phyloP scores from a whole-genome alignment of 2,113 vertebrate genomes.

The Micromys minutus region DNA sequence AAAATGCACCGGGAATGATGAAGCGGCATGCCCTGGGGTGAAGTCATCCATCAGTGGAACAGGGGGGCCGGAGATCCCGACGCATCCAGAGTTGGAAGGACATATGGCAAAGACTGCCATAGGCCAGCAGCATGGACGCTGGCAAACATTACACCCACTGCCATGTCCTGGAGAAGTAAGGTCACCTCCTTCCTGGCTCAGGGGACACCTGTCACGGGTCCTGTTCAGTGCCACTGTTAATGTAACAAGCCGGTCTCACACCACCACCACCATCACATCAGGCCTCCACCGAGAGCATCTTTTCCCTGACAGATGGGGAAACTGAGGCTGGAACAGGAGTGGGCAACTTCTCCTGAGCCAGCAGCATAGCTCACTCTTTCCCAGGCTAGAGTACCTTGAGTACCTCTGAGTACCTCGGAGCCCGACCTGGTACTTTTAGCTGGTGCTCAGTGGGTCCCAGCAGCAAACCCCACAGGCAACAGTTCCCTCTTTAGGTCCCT shows the following conservation, averaged over 20 bases:
- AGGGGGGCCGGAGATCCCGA: fast-evolving
- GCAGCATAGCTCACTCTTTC: not conserved
- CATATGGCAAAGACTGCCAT: fast-evolving
- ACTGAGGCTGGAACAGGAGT: not conserved
- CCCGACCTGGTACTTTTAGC: fast-evolving
- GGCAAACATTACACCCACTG: fast-evolving
- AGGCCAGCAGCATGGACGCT: fast-evolving
- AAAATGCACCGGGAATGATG: constrained; percentile 36
- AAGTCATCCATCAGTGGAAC: not conserved
- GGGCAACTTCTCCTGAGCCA: not conserved
- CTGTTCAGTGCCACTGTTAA: not conserved
- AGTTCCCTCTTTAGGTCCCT: not conserved
- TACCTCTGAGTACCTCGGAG: not conserved
- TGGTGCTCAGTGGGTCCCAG: not conserved
- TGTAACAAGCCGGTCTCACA: fast-evolving
- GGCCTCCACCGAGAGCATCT: fast-evolving
- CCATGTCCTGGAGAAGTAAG: not conserved
- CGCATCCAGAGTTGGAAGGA: not conserved
- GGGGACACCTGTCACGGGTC: too few relatives aligned
- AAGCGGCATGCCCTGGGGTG: not conserved
- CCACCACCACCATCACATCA: not conserved
- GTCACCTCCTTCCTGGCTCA: not conserved
- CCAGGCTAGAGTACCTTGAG: too few relatives aligned
- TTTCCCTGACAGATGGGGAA: not conserved
- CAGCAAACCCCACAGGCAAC: fast-evolving